Base-by-base conservation (phyloP, 2,113 vertebrate species). In the western clawed frog (Xenopus tropicalis) region DNA sequence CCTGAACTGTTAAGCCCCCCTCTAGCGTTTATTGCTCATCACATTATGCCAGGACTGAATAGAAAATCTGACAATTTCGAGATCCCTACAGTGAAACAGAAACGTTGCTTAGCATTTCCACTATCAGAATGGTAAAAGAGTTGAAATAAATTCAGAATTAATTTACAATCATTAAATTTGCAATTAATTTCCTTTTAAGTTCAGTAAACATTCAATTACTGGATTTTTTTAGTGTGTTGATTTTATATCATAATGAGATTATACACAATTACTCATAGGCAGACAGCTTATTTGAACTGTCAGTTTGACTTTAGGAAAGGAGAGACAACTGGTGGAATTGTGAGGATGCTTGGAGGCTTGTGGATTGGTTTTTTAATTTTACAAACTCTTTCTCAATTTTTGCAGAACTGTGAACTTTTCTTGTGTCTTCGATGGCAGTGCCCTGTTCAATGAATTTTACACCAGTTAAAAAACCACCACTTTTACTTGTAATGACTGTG, bases 11-110 rank as follows among this genome's bases (percentile, higher is more conserved):
- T 94, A 96, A 99, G 94, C 92, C 94, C 94, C 95, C 96, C 95
- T 95, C 96, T 98, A 99, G 96, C 94, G 95, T 98, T 95, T 94
- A 88, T 74, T 90, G 86, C 82, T 88, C 80, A 88, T 86, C 86
- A 85, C 78, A 80, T 84, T 87, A 86, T 91, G 91, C 79, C 78
- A 86, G 64, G 58, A 81, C 82, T 79, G 81, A 83, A 77, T 78
- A 79, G 79, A 43, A 51, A 62, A 83, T 61, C 62, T 77, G 68
- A 44, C 78, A 67, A 67, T 79, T 85, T 78, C 29, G 29, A 80
- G 70, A 69, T 83, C 83, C 78, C 77, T 52, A 29, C 61, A 78
- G 57, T 85, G 72, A 23, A 14, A 77, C 1, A 7, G 48, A 82
- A 24, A 46, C 22, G 20, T 48, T 80, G 71, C 43, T 64, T 59